Evolutionary conservation across 2,888 invertebrate species (phyloP), one percentile per base, ranked within the genome.

Genomic region (Catocala fraxini): DNA sequence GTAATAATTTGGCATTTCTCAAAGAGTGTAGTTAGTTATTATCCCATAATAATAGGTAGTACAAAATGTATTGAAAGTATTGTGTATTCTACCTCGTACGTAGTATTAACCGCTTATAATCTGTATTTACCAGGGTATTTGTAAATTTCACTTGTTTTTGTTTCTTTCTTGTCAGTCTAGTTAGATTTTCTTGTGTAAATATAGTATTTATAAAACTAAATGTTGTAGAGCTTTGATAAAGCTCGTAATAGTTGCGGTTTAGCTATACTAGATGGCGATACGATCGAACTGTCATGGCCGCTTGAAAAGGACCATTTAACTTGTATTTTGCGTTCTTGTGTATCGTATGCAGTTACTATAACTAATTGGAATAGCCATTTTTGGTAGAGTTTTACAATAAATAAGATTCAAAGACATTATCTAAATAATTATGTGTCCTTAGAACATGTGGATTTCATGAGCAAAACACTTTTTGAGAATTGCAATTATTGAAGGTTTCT

Each of bases 61-160:
- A 70, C 76, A 70, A 70, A 53, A 67, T 73, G 66, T 73, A 70
- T 73, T 58, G 47, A 61, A 13, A 73, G 64, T 76, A 76, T 76
- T 76, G 63, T 73, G 51, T 70, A 68, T 70, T 73, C 74, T 76
- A 74, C 74, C 77, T 74, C 73, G 60, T 70, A 55, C 66, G 61
- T 65, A 73, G 57, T 61, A 41, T 53, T 56, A 49, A 51, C 15
- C 56, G 45, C 49, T 39, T 54, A 54, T 45, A 54, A 63, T 59
- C 57, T 64, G 39, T 51, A 54, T 51, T 61, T 71, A 62, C 25
- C 43, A 58, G 70, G 12, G 51, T 63, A 65, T 72, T 57, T 10
- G 57, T 68, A 52, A 15, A 43, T 52, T 35, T 53, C 47, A 49
- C 15, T 15, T 42, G 0, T 43, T 48, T 56, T 48, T 15, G 15